Conservation (phyloP, 2,888 invertebrate species). For the Troilus luridus region DNA sequence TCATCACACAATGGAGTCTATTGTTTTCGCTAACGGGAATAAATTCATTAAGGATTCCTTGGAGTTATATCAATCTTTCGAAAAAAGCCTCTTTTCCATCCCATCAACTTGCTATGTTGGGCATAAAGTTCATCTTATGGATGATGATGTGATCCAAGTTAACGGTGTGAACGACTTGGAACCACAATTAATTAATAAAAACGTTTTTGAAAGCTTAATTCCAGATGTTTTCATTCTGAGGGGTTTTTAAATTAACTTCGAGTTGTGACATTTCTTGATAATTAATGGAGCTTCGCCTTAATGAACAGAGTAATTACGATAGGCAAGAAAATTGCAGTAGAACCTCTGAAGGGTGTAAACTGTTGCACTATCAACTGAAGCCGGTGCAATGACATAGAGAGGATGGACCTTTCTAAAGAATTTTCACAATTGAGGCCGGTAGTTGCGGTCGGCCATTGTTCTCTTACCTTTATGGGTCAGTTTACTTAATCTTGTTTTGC, state of each 20-base stretch:
- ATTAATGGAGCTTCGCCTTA: too few relatives aligned
- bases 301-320: neutral
- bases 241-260: too few relatives aligned
- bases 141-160: neutral
- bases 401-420: slow-evolving; percentile 3
- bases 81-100: neutral
- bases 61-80: neutral
- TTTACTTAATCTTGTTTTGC: slow-evolving; percentile 7
- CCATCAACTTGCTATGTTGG: neutral
- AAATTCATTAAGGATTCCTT: neutral
- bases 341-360: neutral
- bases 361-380: neutral
- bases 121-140: neutral
- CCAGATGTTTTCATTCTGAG: too few relatives aligned
- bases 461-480: neutral
- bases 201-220: too few relatives aligned
- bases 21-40: neutral
- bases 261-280: too few relatives aligned
- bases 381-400: neutral
- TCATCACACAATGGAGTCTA: neutral
- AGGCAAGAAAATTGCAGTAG: neutral
- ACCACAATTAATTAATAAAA: neutral
- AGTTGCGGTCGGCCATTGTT: slow-evolving; percentile 37
- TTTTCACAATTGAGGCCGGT: slow-evolving; percentile 25
- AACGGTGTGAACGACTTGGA: neutral